A percentile compares a stretch with the other conserved stretches of the same genome.
phyloP scores from a whole-genome alignment of 2,113 vertebrate species.

The Cheirogaleus medius region DNA sequence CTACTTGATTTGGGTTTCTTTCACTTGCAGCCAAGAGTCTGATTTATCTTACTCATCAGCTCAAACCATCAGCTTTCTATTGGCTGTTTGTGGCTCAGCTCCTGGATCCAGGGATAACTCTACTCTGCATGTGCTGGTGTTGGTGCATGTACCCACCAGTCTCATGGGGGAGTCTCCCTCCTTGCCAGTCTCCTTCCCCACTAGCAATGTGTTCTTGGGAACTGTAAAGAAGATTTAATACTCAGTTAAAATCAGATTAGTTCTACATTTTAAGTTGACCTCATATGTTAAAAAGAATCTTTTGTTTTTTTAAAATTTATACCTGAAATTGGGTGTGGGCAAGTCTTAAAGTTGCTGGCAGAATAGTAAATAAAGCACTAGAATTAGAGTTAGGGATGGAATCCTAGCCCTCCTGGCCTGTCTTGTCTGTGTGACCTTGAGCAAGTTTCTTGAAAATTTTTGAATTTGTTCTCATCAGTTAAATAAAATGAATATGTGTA shows the following conservation, averaged over 20 bases:
- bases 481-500: background rate
- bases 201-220: background rate
- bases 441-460: background rate
- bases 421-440: background rate
- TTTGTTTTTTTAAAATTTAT: background rate
- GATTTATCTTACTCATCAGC: background rate
- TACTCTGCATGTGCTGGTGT: background rate
- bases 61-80: background rate
- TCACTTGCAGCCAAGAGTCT: background rate
- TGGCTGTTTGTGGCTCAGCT: background rate
- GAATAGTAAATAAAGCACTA: background rate
- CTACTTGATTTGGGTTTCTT: background rate
- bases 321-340: background rate
- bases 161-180: background rate
- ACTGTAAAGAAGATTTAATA: background rate
- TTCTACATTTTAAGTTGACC: background rate
- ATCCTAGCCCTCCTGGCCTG: background rate
- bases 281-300: background rate
- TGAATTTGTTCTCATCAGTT: background rate
- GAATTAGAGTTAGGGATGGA: background rate
- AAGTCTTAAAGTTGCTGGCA: background rate
- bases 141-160: background rate
- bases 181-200: background rate
- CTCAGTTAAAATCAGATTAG: background rate
- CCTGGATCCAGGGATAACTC: background rate